These are phyloP conservation scores for Troides oblongomaculatus DNA, from an alignment of 2,888 invertebrate genomes.

Conservation along the genomic window DNA sequence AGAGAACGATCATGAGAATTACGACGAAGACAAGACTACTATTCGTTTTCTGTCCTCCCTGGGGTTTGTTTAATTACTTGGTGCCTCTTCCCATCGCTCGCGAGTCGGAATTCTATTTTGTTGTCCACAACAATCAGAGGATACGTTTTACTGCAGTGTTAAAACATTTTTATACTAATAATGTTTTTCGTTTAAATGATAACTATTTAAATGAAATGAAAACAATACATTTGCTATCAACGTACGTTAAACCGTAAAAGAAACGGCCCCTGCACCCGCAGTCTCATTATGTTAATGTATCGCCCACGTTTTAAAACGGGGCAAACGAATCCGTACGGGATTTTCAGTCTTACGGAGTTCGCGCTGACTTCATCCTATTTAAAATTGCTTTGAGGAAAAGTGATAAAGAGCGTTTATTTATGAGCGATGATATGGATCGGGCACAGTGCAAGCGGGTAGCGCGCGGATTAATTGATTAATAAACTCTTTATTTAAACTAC, in stretches of 20 bases:
- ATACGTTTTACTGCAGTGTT: not conserved
- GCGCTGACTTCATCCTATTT: slow-evolving; percentile 12
- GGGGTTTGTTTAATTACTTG: too few species aligned
- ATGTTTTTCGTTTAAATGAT: not conserved
- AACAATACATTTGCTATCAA: not conserved
- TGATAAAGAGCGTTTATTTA: slow-evolving; percentile 26
- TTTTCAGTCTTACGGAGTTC: slow-evolving; percentile 17
- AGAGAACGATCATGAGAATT: too few species aligned
- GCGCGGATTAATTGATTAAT: too few species aligned
- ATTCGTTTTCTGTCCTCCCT: too few species aligned
- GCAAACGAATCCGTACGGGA: slow-evolving; percentile 23
- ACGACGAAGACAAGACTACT: too few species aligned
- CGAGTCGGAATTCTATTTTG: too few species aligned
- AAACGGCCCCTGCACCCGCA: slow-evolving; percentile 12
- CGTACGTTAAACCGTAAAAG: slow-evolving; percentile 7
- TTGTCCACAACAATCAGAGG: too few species aligned
- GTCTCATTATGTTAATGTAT: slow-evolving; percentile 28
- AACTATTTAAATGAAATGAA: not conserved
- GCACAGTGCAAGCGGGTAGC: slow-evolving; percentile 13
- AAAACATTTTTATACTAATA: not conserved
- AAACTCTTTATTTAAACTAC: not conserved
- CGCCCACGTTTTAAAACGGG: slow-evolving; percentile 19
- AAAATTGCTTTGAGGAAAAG: slow-evolving; percentile 26
- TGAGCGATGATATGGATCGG: slow-evolving; percentile 10
- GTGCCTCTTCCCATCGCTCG: too few species aligned